Evolutionary conservation across 2,113 vertebrate species (phyloP), one percentile per base, ranked within the genome.

Genomic region (Rhegmatorhina hoffmannsi): DNA sequence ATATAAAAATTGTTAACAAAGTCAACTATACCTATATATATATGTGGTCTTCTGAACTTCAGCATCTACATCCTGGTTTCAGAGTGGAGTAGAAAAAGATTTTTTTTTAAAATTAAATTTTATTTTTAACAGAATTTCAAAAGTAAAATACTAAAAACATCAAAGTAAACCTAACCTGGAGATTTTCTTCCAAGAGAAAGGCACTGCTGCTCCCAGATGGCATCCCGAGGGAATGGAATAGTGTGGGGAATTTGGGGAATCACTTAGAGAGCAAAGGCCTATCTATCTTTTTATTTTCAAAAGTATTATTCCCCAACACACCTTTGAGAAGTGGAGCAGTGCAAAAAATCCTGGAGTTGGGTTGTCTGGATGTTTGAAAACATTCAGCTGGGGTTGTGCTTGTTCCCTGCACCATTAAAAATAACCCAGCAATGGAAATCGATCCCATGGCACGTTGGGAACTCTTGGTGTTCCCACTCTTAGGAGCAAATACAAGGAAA

Each of bases 111-210:
- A 10, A 9, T 43, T 10, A 10, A 5, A 23, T 23, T 58, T 52
- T 18, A 6, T 38, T 87, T 79, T 60, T 62, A 56, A 40, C 15
- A 40, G 75, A 46, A 50, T 9, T 34, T 31, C 52, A 44, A 50
- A 92, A 78, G 11, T 33, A 47, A 75, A 77, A 66, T 3, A 29
- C 9, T 14, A 10, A 75, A 80, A 83, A 80, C 56, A 25, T 17
- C 31, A 59, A 11, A 50, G 13, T 9, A 38, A 59, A 4, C 17
- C 6, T 17, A 49, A 34, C 1, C 4, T 1, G 43, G 80, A 72
- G 38, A 18, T 72, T 88, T 88, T 72, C 53, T 81, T 68, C 59
- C 72, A 53, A 77, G 70, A 38, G 58, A 92, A 92, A 89, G 88
- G 38, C 69, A 87, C 59, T 74, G 78, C 62, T 84, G 73, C 87